These are phyloP conservation scores for Morus bassanus DNA, from an alignment of 2,797 vertebrate genomes.

Conservation along the genomic window DNA sequence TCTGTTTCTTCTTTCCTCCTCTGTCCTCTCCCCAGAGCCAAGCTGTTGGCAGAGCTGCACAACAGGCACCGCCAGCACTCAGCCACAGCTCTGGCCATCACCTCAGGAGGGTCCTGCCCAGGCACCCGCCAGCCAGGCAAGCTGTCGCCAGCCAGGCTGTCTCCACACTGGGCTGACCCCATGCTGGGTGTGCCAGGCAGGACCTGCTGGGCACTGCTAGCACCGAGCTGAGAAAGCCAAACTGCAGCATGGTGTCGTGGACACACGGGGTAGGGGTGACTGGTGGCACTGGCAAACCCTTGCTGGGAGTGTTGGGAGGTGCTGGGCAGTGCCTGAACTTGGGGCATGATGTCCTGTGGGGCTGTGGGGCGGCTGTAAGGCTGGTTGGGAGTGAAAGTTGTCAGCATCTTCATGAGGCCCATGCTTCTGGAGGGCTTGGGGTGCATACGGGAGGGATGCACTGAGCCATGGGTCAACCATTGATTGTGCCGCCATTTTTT, in stretches of 20 bases:
- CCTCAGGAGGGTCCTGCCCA: background rate
- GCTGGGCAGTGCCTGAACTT: background rate
- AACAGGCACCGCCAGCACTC: background rate
- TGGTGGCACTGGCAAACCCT: background rate
- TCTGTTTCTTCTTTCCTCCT: background rate
- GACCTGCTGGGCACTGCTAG: background rate
- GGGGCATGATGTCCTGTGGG: too few species aligned
- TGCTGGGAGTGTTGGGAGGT: background rate
- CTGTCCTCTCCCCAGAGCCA: background rate
- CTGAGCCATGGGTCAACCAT: too few species aligned
- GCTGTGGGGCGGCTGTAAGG: background rate
- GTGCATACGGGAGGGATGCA: too few species aligned
- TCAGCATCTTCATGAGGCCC: background rate
- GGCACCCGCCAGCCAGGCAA: background rate
- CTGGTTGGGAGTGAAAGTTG: background rate
- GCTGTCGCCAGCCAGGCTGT: background rate
- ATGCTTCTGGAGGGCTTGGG: background rate
- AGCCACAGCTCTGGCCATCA: background rate
- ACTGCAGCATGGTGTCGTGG: background rate
- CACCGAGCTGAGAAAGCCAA: background rate
- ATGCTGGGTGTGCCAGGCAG: background rate
- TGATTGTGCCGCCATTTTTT: background rate
- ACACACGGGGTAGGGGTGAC: background rate
- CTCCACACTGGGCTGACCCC: background rate
- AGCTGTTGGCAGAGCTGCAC: background rate